Base-by-base conservation (phyloP, 2,797 vertebrate species). In the Melanogrammus aeglefinus region DNA sequence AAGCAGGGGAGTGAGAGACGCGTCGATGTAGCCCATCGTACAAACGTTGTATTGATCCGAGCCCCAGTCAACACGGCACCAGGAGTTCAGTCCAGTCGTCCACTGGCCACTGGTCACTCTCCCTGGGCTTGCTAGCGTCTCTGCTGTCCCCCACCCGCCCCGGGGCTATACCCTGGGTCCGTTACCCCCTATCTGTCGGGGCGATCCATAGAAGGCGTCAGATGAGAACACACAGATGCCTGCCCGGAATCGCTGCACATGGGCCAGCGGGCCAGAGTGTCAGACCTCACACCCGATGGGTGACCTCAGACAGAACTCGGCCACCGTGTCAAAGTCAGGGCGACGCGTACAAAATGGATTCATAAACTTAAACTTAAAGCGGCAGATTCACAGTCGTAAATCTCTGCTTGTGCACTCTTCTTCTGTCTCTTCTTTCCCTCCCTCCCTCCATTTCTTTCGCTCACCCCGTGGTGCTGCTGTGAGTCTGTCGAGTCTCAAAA, bases 1-100 rank as follows among this genome's bases (percentile, higher is more conserved):
- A 80, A 66, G 76, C 80, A 82, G 63, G 14, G 31, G 66, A 51
- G 78, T 72, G 71, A 76, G 76, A 82, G 76, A 27, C 74, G 80
- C 85, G 80, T 86, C 83, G 71, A 85, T 81, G 83, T 73, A 79
- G 81, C 14, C 44, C 7, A 84, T 87, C 86, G 86, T 91, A 90
- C 87, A 86, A 90, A 91, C 90, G 90, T 82, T 82, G 78, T 89
- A 91, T 92, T 89, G 91, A 92, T 91, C 84, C 5, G 44, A 47
- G 81, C 78, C 82, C 81, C 83, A 85, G 90, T 87, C 87, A 70
- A 84, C 85, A 84, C 80, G 90, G 87, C 90, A 89, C 86, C 88
- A 84, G 84, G 83, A 80, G 89, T 81, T 73, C 77, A 79, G 44
- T 18, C 75, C 77, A 79, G 44, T 47, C 13, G 44, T 47, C 44